These are phyloP conservation scores for Coracopsis vasa DNA, from an alignment of 2,113 vertebrate genomes.

Conservation along the genomic window DNA sequence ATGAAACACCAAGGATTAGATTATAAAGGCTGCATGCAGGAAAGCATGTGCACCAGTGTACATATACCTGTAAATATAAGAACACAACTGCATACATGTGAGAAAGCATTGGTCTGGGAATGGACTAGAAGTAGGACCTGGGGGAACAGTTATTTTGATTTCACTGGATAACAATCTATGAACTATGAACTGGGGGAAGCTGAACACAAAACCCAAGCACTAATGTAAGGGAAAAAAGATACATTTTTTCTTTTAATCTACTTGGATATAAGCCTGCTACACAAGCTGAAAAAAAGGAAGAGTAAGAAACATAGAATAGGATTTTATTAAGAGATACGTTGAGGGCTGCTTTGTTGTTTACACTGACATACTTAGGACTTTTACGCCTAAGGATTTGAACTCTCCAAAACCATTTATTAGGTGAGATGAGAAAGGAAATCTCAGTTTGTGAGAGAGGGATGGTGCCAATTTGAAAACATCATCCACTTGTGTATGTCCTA, in stretches of 20 bases:
- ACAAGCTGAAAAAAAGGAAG: constrained; percentile 10
- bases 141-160: not conserved
- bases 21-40: not conserved
- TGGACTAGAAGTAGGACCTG: not conserved
- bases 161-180: not conserved
- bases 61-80: not conserved
- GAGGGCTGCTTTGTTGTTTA: not conserved
- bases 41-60: not conserved
- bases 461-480: not conserved
- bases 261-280: not conserved
- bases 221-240: not conserved
- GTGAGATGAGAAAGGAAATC: not conserved
- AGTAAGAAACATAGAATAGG: constrained; percentile 21
- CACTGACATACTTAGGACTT: not conserved
- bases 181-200: not conserved
- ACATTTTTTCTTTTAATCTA: not conserved
- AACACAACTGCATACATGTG: not conserved
- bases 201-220: not conserved
- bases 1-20: not conserved
- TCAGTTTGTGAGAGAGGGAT: not conserved
- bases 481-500: not conserved
- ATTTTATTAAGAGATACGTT: not conserved
- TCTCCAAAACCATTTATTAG: not conserved
- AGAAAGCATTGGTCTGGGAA: not conserved
- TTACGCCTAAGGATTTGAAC: not conserved